Evolutionary conservation across 2,888 invertebrate species (phyloP).

Genomic region (Pandemis cinnamomeana): DNA sequence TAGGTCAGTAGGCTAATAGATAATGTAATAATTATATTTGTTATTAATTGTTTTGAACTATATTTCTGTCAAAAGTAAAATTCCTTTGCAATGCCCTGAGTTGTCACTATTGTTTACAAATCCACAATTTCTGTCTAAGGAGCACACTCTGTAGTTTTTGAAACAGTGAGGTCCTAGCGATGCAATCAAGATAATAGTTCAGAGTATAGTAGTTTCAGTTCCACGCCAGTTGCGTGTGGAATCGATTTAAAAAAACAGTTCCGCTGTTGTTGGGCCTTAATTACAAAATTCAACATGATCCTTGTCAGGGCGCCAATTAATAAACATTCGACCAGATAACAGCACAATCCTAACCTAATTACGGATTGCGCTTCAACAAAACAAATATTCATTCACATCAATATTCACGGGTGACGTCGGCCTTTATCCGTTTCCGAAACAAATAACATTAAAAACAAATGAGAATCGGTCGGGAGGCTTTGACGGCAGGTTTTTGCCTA

Average conservation of each 20-base stretch:
- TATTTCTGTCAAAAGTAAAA: neutral
- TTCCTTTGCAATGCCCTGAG: neutral
- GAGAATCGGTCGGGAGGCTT: neutral
- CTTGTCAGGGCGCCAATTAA: neutral
- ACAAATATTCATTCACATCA: neutral
- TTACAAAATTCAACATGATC: neutral
- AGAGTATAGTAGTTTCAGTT: too few species aligned
- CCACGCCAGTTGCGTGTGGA: too few species aligned
- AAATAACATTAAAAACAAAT: constrained; percentile 11
- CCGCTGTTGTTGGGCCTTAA: too few species aligned
- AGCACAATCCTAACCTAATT: neutral
- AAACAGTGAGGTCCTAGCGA: too few species aligned
- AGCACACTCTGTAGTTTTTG: too few species aligned
- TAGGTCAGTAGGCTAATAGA: constrained; percentile 35
- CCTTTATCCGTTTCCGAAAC: constrained; percentile 11
- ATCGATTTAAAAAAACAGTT: too few species aligned
- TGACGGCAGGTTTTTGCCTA: neutral
- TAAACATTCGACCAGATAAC: neutral
- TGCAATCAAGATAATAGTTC: too few species aligned
- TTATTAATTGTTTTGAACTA: constrained; percentile 16
- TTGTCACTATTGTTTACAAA: neutral
- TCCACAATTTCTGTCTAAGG: too few species aligned
- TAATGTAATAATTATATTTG: neutral
- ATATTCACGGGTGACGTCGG: neutral
- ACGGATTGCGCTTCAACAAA: neutral